A percentile compares a stretch with the other conserved stretches of the same genome.
Evolutionary conservation across 2,113 vertebrate genomes (phyloP).

Genomic region (Manacus vitellinus): DNA sequence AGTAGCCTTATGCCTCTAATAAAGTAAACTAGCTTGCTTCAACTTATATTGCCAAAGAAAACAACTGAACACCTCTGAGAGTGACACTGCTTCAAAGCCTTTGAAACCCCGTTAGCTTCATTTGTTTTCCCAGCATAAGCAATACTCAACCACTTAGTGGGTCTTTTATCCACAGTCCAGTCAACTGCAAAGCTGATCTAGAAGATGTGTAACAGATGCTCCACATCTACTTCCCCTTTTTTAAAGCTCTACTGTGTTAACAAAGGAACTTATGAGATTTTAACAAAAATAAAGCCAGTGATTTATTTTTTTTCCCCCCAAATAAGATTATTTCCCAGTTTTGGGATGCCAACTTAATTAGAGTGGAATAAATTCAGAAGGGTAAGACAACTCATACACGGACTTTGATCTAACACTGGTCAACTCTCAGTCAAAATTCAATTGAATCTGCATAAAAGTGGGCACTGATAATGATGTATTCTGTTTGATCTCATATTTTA

Average conservation of each 20-base stretch:
- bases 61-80: conserved; percentile 56
- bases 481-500: background rate
- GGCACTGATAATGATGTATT: background rate
- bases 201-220: conserved; percentile 61
- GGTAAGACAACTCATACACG: accelerated
- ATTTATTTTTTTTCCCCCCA: background rate
- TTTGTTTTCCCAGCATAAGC: conserved; percentile 64
- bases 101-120: conserved; percentile 56
- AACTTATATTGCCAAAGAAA: conserved; percentile 58
- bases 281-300: background rate
- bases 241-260: background rate
- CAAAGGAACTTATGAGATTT: background rate
- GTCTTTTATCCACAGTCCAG: conserved; percentile 48
- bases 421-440: background rate
- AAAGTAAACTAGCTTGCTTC: conserved; percentile 55
- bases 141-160: conserved; percentile 44
- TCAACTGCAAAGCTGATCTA: conserved; percentile 53
- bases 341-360: background rate
- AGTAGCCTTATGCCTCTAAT: conserved; percentile 48
- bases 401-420: background rate
- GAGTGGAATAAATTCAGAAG: background rate
- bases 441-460: background rate
- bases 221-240: background rate
- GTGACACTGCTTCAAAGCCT: conserved; percentile 43
- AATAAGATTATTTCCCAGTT: background rate